Conservation (phyloP, 23 tunicate genomes). For the Ciona savignyi region DNA sequence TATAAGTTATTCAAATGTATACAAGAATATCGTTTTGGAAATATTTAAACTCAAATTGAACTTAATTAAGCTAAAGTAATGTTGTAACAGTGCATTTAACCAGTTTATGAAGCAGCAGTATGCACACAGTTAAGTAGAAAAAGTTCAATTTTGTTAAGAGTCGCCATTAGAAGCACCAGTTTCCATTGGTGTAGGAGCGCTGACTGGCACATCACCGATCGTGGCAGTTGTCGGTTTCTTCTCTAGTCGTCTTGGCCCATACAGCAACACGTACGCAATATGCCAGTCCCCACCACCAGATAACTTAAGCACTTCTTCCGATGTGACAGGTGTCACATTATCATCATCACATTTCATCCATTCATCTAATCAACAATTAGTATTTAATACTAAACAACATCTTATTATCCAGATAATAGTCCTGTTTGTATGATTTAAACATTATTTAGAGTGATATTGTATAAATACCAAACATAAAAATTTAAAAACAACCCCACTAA, state of each 20-base stretch:
- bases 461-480: no score
- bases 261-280: slow-evolving; percentile 80
- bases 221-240: slow-evolving; percentile 7
- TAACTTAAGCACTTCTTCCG: slow-evolving; percentile 77
- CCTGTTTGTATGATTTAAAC: no score
- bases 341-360: slow-evolving; percentile 99
- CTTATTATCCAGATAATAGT: no score
- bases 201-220: not conserved
- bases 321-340: slow-evolving; percentile 54
- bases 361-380: slow-evolving; percentile 24
- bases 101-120: no score
- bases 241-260: slow-evolving; percentile 69
- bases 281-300: slow-evolving; percentile 99
- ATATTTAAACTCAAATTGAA: not conserved
- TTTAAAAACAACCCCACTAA: no score
- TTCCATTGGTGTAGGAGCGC: slow-evolving; percentile 57
- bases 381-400: not conserved
- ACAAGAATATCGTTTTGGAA: no score
- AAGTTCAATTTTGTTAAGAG: no score
- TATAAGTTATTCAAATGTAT: no score
- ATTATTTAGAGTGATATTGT: not conserved
- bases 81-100: not conserved
- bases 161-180: slow-evolving; percentile 37
- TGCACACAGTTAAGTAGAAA: no score
- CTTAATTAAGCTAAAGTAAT: not conserved